These are phyloP conservation scores for Euglossa dilemma DNA, from an alignment of 1,140 invertebrate species.

Conservation along the genomic window DNA sequence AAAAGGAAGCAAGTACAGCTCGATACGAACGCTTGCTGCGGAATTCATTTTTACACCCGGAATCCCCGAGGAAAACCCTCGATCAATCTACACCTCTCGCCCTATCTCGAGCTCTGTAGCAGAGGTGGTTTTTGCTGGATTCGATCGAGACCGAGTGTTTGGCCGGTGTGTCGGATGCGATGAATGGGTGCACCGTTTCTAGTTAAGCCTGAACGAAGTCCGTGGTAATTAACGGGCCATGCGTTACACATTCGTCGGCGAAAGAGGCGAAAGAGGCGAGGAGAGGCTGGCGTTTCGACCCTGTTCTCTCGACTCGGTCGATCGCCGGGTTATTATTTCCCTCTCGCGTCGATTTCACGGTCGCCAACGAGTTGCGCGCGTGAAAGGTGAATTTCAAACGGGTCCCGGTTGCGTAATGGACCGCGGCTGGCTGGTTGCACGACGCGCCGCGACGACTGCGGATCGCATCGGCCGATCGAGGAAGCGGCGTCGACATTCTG, in stretches of 20 bases:
- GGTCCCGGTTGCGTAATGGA: background rate
- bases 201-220: constrained; percentile 39
- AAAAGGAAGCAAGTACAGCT: too few species aligned
- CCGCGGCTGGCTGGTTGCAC: background rate
- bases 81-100: background rate
- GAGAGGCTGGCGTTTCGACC: background rate
- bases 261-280: background rate
- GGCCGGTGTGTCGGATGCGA: background rate
- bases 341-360: constrained; percentile 13
- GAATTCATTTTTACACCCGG: too few species aligned
- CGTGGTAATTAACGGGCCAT: constrained; percentile 28
- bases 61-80: too few species aligned
- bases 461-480: background rate
- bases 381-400: constrained; percentile 8
- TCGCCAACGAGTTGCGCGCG: background rate
- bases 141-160: background rate
- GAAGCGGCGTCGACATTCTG: background rate
- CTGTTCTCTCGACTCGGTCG: background rate
- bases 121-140: background rate
- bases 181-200: constrained; percentile 27
- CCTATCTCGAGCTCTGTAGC: background rate
- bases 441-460: background rate
- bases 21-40: too few species aligned
- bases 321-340: constrained; percentile 3
- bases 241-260: constrained; percentile 3